Percentiles rank a stretch among this genome's conserved stretches.
Evolutionary conservation across 2,113 vertebrate species (phyloP).

Genomic region (Sula dactylatra): DNA sequence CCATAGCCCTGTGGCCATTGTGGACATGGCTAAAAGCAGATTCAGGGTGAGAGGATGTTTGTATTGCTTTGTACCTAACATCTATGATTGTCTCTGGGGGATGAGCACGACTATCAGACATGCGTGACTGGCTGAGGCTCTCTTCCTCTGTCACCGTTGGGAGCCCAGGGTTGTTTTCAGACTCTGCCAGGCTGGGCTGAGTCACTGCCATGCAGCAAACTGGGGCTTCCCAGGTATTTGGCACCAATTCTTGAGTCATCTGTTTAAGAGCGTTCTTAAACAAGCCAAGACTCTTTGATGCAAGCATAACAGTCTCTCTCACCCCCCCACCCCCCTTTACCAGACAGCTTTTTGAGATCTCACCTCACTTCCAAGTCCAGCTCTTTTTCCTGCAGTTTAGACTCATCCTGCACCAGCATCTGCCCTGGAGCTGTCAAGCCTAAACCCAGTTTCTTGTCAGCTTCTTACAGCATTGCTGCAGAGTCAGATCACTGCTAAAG

Average conservation of each 20-base stretch:
- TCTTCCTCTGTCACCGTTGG: not conserved
- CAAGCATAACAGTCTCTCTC: not conserved
- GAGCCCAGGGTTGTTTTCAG: constrained; percentile 14
- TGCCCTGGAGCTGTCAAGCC: constrained; percentile 20
- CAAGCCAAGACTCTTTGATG: constrained; percentile 11
- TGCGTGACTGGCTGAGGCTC: not conserved
- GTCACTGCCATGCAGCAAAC: constrained; percentile 65
- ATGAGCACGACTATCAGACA: not conserved
- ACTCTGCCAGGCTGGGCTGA: constrained; percentile 45
- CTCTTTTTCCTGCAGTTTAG: not conserved
- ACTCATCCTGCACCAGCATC: constrained; percentile 2
- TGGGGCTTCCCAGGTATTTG: constrained; percentile 62
- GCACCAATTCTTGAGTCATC: constrained; percentile 35
- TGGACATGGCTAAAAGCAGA: not conserved
- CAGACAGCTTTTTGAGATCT: not conserved
- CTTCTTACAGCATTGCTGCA: constrained; percentile 21
- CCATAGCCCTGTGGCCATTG: not conserved
- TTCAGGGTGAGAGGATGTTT: not conserved
- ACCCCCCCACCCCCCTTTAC: not conserved
- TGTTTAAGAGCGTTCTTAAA: constrained; percentile 31
- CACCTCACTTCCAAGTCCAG: not conserved
- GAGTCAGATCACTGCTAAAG: not conserved
- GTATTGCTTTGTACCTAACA: accelerated
- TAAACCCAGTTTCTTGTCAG: not conserved
- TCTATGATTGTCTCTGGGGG: not conserved